Conservation (phyloP, 2,113 vertebrate genomes). For the Pogona vitticeps region DNA sequence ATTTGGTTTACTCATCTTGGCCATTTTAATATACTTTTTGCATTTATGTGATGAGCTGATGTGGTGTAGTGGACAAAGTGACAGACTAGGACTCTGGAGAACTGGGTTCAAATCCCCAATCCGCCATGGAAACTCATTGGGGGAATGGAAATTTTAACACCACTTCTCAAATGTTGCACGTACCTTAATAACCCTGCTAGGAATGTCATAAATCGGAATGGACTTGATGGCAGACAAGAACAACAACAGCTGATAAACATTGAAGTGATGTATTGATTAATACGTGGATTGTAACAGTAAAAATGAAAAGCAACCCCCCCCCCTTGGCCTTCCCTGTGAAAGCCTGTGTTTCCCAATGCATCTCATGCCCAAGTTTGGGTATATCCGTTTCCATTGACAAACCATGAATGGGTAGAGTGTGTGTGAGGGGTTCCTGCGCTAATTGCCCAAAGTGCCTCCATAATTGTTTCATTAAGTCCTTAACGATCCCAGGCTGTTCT, state of each 20-base stretch:
- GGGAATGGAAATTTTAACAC: too few relatives aligned
- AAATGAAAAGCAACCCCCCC: background rate
- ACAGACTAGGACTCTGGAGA: too few relatives aligned
- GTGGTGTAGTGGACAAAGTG: too few relatives aligned
- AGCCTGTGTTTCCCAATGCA: background rate
- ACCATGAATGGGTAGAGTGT: slow-evolving; percentile 43
- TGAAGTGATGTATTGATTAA: background rate
- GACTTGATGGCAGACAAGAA: too few relatives aligned
- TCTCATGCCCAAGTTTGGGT: background rate
- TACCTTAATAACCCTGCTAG: too few relatives aligned
- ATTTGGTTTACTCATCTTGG: background rate
- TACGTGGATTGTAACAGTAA: background rate
- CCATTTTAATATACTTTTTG: background rate
- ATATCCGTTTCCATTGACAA: background rate
- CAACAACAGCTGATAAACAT: background rate
- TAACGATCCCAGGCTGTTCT: slow-evolving; percentile 57
- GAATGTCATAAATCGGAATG: too few relatives aligned
- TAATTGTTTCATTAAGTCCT: slow-evolving; percentile 64
- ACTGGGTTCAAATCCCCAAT: too few relatives aligned
- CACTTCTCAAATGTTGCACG: too few relatives aligned
- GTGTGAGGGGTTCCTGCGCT: slow-evolving; percentile 50
- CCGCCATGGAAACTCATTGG: too few relatives aligned
- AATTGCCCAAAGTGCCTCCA: slow-evolving; percentile 58
- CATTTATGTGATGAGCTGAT: too few relatives aligned
- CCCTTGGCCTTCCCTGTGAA: background rate